Base-by-base conservation (phyloP, 2,797 vertebrate genomes). In the Neomorphus geoffroyi region DNA sequence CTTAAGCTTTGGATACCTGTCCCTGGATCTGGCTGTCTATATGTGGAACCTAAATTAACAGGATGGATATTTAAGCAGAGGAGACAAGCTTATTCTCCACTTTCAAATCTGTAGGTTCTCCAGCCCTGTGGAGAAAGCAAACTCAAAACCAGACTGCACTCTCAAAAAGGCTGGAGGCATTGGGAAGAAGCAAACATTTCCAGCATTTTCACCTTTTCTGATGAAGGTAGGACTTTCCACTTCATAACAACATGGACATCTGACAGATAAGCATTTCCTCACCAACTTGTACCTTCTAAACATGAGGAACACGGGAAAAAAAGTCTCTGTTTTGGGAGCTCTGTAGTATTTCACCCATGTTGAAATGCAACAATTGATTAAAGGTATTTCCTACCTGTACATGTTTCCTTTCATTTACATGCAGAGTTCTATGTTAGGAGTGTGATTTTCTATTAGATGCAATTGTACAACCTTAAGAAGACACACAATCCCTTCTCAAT, bases 401-500 rank as follows among this genome's bases (percentile, higher is more conserved):
- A 18, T 37, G 16, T 85, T 57, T 51, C 16, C 18, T 70, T 72
- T 64, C 60, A 51, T 62, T 79, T 56, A 43, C 23, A 19, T n/a
- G 3, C 10, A 58, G 6, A 73, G 32, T 73, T 85, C 10, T 51
- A 3, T 27, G 43, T 15, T 14, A 32, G 27, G 23, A 11, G 7
- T 48, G 4, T 24, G 46, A 45, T 13, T 74, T 82, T 83, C 45
- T 53, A 2, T 14, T 3, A 50, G 51, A 50, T 43, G 6, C 14
- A 70, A 9, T 4, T 41, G 11, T 32, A 39, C 6, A 6, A 5
- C 22, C 37, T 67, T 45, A 48, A 50, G 39, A 46, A 16, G 26
- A 53, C 13, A 41, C 4, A 18, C 2, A 5, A 1, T 0, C 13
- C 18, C 4, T 6, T 26, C 14, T 3, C 2, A 14, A 13, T 30